A percentile compares a stretch with the other conserved stretches of the same genome.
Evolutionary conservation across 1,140 invertebrate species (phyloP).

Genomic region (Microvelia longipes): DNA sequence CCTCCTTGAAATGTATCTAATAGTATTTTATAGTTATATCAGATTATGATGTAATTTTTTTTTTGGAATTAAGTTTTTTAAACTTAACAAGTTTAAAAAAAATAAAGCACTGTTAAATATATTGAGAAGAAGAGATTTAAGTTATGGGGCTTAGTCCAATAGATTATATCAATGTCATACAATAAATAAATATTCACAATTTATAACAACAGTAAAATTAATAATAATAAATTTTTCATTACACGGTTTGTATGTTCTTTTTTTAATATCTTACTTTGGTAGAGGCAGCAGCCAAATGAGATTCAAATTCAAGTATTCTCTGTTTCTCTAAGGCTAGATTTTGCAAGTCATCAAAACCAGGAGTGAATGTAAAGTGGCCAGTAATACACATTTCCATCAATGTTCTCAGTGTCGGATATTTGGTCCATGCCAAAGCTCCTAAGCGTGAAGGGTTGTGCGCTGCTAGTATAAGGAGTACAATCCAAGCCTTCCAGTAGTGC

Average conservation of each 20-base stretch:
- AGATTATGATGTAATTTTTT: too few relatives aligned
- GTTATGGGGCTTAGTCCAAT: too few relatives aligned
- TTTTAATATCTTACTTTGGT: conserved; percentile 41
- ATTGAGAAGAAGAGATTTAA: too few relatives aligned
- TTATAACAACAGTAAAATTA: background rate
- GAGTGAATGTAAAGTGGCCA: conserved; percentile 64
- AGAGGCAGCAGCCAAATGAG: conserved; percentile 75
- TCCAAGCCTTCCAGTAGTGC: conserved; percentile 90
- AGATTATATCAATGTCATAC: too few relatives aligned
- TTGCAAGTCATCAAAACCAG: conserved; percentile 57
- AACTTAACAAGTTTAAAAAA: too few relatives aligned
- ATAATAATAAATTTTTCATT: too few relatives aligned
- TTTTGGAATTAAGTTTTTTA: too few relatives aligned
- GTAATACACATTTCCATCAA: conserved; percentile 97
- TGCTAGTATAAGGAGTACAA: conserved; percentile 71
- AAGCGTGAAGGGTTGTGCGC: conserved; percentile 72
- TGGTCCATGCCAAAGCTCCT: conserved; percentile 70
- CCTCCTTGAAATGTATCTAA: too few relatives aligned
- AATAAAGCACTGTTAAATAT: too few relatives aligned
- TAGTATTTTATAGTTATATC: too few relatives aligned
- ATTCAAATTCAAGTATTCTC: conserved; percentile 81
- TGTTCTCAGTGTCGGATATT: conserved; percentile 79
- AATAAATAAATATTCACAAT: background rate
- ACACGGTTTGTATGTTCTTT: too few relatives aligned
- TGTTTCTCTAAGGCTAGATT: conserved; percentile 57